Evolutionary conservation across 2,888 invertebrate species (phyloP), one percentile per base, ranked within the genome.

Genomic region (Salticus scenicus): DNA sequence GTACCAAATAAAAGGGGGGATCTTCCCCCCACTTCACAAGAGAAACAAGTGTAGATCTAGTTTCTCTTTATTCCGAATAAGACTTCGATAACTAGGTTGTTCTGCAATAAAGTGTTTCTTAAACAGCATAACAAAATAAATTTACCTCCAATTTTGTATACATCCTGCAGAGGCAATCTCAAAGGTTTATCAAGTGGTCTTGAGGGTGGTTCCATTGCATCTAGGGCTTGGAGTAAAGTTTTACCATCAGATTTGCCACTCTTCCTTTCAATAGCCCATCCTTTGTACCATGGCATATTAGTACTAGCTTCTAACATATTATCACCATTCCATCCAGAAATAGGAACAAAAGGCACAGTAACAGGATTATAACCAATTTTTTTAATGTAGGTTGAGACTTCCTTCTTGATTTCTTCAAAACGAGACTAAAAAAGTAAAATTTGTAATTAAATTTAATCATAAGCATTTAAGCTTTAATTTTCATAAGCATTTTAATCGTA

Each of bases 291-390:
- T 89, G 94, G 93, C 97, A 98, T 99, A 93, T 98, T 99, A 90
- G 93, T 93, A 77, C 98, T 98, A 88, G 94, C 92, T 93, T 99
- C 99, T 93, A 99, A 93, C 98, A 99, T 99, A 95, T 99, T 99
- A 93, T 99, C 99, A 92, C 99, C 99, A 92, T 98, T 97, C 98
- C 98, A 99, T 91, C 99, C 99, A 91, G 99, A 99, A 92, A 99
- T 99, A 91, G 99, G 99, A 88, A 99, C 98, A 93, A 99, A 99
- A 89, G 99, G 95, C 90, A 99, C 98, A 73, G 96, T 95, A 89
- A 96, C 95, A 88, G 99, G 98, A 92, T 99, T 99, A 94, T 99
- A 99, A 92, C 99, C 99, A 90, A 99, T 98, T 93, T 99, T 99
- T 94, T 99, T 99, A 92, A 99, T 98, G 94, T 99, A 99, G 0